Conservation (phyloP, 2,888 invertebrate genomes). For the Apamea sordens region DNA sequence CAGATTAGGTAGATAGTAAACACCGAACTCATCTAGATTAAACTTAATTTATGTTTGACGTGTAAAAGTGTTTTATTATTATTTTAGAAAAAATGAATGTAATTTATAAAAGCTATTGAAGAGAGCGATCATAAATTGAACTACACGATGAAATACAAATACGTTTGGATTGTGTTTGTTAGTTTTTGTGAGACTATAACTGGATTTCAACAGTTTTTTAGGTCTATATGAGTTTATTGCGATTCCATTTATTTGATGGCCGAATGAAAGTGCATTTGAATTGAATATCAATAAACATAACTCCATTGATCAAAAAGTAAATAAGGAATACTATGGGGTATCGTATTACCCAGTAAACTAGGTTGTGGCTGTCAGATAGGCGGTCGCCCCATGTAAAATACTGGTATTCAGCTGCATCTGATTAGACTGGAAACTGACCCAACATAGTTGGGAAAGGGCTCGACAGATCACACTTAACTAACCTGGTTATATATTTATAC, state of each 20-base stretch:
- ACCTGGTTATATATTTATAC: too few species aligned
- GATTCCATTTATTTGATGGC: constrained; percentile 16
- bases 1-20: neutral
- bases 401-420: too few species aligned
- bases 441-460: too few species aligned
- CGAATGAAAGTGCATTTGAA: constrained; percentile 11
- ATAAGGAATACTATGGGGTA: neutral
- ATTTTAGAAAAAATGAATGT: neutral
- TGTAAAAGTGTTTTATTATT: neutral
- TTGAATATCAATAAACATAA: neutral
- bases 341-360: too few species aligned
- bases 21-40: neutral
- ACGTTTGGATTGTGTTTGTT: constrained; percentile 13
- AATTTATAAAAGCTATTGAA: neutral
- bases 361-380: too few species aligned
- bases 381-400: too few species aligned
- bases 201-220: constrained; percentile 23
- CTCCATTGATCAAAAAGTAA: neutral
- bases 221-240: neutral
- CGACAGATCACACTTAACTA: too few species aligned
- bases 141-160: constrained; percentile 28
- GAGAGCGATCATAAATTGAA: constrained; percentile 41
- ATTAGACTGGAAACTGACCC: too few species aligned
- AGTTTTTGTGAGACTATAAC: constrained; percentile 21
- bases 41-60: neutral